Conservation (phyloP, 2,797 vertebrate species). For the Oreochromis grahami region DNA sequence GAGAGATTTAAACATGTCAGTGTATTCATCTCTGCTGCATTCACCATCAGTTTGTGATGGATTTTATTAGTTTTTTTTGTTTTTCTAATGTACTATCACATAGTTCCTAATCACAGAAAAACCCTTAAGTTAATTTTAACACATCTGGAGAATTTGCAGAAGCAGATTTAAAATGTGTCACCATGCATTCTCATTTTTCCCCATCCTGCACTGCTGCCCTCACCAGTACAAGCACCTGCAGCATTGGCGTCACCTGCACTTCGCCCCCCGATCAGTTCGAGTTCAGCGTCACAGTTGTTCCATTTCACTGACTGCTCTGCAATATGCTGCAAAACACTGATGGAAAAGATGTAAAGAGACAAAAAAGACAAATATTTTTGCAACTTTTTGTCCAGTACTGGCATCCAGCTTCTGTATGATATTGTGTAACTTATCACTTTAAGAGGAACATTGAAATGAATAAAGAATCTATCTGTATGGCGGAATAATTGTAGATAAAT, state of each 20-base stretch:
- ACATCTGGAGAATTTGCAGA: neutral
- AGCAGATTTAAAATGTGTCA: constrained; percentile 22
- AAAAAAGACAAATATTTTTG: constrained; percentile 66
- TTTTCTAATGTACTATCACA: constrained; percentile 19
- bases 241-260: neutral
- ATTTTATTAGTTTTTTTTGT: constrained; percentile 25
- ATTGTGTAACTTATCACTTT: constrained; percentile 90
- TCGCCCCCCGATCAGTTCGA: neutral
- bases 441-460: constrained; percentile 82
- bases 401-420: constrained; percentile 75
- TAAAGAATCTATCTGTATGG: constrained; percentile 67
- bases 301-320: constrained; percentile 46
- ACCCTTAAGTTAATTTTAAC: constrained; percentile 2
- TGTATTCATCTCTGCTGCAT: constrained; percentile 54
- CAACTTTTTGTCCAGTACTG: constrained; percentile 61
- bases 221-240: neutral
- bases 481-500: constrained; percentile 68
- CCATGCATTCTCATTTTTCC: neutral
- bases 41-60: constrained; percentile 4
- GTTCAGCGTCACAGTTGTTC: constrained; percentile 4
- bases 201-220: neutral
- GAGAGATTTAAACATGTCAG: constrained; percentile 7
- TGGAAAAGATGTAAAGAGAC: constrained; percentile 52
- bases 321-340: constrained; percentile 72
- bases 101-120: constrained; percentile 18